Base-by-base conservation (phyloP, 1,140 invertebrate species). In the Euwallacea similis region DNA sequence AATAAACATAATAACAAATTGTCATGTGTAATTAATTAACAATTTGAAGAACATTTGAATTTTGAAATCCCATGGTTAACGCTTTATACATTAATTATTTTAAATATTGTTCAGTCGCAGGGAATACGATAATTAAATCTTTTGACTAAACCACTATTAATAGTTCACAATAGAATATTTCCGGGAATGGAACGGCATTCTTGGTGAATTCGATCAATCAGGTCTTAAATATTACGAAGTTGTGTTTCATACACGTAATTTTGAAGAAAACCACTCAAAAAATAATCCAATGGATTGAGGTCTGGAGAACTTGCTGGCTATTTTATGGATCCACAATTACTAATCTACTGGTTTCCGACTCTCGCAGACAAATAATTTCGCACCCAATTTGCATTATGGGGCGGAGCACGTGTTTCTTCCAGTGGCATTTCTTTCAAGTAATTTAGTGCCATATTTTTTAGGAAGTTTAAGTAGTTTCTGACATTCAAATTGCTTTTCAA, bases 241-340 rank as follows among this genome's bases (percentile, higher is more conserved):
- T 50, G 46, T 50, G 46, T 50, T 50, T 50, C 46, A 13, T 50
- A 50, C 46, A 50, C 46, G 13, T 50, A 50, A 50, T 50, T 50
- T 1, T 50, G 46, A 50, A 50, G 46, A 50, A 50, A 56, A 9
- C 54, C 7, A 2, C 54, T 3, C 15, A 56, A 16, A 16, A 56
- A 56, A 56, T 56, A 56, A 56, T 56, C 54, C 54, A 56, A 56
- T 11, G 54, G 54, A 56, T 13, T 56, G 54, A 56, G 7, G 15
- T 56, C 54, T 16, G 54, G 54, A 16, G 54, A 8, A 2, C 54
- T 56, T 13, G 54, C 2, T 56, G 54, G 54, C 54, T 2, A 56
- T 56, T 2, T 56, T 13, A 56, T 13, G 15, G 16, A 7, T 16
- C 54, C 54, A 11, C 0, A 13, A 56, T 56, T 56, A 56, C 54